phyloP scores from a whole-genome alignment of 2,797 vertebrate species.

The Galaxias olidus region DNA sequence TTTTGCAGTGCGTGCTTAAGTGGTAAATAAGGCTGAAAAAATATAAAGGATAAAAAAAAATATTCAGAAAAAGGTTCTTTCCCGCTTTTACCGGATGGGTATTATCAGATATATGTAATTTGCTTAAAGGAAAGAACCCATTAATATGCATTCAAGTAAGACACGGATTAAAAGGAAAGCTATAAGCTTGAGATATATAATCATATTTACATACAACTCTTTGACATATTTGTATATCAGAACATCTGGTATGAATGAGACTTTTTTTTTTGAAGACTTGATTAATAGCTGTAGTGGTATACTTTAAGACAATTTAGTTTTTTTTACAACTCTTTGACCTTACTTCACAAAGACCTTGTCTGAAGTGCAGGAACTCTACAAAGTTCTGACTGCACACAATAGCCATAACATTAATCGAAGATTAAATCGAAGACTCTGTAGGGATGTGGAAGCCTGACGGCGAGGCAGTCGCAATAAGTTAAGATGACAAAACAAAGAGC shows the following conservation, averaged over 20 bases:
- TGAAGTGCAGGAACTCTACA: slow-evolving; percentile 24
- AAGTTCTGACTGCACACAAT: slow-evolving; percentile 45
- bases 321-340: too few relatives aligned
- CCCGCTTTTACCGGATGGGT: slow-evolving; percentile 20
- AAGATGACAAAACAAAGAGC: slow-evolving; percentile 34
- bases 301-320: neutral
- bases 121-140: slow-evolving; percentile 59
- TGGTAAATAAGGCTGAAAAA: slow-evolving; percentile 65
- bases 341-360: too few relatives aligned
- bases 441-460: slow-evolving; percentile 29
- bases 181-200: slow-evolving; percentile 40
- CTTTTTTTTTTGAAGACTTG: too few relatives aligned
- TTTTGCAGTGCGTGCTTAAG: slow-evolving; percentile 68
- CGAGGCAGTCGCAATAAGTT: slow-evolving; percentile 37
- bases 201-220: slow-evolving; percentile 53
- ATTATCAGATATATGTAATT: slow-evolving; percentile 51
- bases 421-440: slow-evolving; percentile 31
- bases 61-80: slow-evolving; percentile 54
- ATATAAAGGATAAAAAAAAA: slow-evolving; percentile 63
- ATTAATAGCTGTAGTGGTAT: neutral
- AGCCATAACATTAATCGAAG: slow-evolving; percentile 15
- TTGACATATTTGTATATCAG: slow-evolving; percentile 31
- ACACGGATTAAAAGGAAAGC: slow-evolving; percentile 50
- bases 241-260: slow-evolving; percentile 23
- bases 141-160: slow-evolving; percentile 62